These are phyloP conservation scores for Pangasius djambal DNA, from an alignment of 2,797 vertebrate genomes.

Conservation along the genomic window DNA sequence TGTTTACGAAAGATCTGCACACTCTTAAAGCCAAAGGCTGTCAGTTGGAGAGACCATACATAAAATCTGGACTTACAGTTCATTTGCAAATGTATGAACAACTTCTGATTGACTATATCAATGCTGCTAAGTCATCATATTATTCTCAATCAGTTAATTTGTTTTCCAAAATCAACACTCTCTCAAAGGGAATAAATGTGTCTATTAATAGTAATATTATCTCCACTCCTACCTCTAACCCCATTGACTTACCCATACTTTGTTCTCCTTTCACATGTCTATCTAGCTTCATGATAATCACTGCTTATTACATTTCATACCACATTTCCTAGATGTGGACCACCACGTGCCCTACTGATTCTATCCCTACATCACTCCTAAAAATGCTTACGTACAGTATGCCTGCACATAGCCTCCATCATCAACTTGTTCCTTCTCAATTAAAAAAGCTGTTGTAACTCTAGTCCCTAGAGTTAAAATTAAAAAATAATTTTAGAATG, in stretches of 20 bases:
- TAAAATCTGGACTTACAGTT: background rate
- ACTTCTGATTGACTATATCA: background rate
- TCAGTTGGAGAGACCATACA: background rate
- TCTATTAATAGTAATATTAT: background rate
- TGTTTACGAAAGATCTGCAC: background rate
- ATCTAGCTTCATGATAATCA: slow-evolving; percentile 9
- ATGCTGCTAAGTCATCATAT: background rate
- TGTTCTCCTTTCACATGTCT: background rate
- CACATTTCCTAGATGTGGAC: background rate
- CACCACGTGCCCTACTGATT: background rate
- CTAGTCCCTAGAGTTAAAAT: background rate
- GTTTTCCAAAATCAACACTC: background rate
- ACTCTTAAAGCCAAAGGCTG: background rate
- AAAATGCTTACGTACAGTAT: background rate
- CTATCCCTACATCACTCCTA: background rate
- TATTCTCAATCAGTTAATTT: background rate
- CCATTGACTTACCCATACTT: background rate
- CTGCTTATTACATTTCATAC: background rate
- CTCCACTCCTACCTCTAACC: background rate
- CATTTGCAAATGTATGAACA: background rate
- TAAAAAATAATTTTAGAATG: background rate
- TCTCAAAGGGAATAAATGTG: background rate
- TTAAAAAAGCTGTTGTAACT: background rate
- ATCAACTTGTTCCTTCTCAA: background rate
- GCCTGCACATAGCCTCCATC: background rate